These are phyloP conservation scores for Vidua chalybeata DNA, from an alignment of 2,113 vertebrate genomes.

Conservation along the genomic window DNA sequence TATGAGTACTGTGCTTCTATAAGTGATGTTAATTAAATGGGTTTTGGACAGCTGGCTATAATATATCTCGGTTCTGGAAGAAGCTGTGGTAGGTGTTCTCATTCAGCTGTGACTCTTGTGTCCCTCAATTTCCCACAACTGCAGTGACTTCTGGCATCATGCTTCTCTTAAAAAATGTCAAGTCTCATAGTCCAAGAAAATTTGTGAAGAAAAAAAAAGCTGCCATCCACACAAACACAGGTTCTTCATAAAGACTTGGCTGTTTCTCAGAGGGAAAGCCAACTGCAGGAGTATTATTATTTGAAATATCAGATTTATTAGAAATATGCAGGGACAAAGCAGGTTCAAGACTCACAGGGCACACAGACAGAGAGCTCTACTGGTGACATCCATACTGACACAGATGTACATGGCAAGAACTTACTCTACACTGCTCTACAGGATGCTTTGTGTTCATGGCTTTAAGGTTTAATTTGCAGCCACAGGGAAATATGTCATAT, in stretches of 20 bases:
- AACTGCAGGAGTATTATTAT: not conserved
- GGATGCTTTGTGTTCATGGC: not conserved
- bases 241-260: not conserved
- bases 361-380: not conserved
- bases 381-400: not conserved
- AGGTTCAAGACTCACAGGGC: not conserved
- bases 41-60: not conserved
- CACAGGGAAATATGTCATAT: not conserved
- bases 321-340: not conserved
- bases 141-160: not conserved
- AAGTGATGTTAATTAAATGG: not conserved
- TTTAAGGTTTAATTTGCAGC: not conserved
- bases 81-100: not conserved
- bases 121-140: not conserved
- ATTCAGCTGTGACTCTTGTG: not conserved
- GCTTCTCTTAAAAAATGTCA: not conserved
- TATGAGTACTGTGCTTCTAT: rapidly evolving
- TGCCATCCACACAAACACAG: not conserved
- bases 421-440: not conserved
- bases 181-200: not conserved
- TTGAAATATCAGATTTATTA: not conserved
- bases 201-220: not conserved
- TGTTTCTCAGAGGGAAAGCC: not conserved
- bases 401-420: not conserved
- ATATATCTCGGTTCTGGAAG: not conserved